Evolutionary conservation across 2,797 vertebrate genomes (phyloP).

Genomic region (Enteromius afrohamiltoni): DNA sequence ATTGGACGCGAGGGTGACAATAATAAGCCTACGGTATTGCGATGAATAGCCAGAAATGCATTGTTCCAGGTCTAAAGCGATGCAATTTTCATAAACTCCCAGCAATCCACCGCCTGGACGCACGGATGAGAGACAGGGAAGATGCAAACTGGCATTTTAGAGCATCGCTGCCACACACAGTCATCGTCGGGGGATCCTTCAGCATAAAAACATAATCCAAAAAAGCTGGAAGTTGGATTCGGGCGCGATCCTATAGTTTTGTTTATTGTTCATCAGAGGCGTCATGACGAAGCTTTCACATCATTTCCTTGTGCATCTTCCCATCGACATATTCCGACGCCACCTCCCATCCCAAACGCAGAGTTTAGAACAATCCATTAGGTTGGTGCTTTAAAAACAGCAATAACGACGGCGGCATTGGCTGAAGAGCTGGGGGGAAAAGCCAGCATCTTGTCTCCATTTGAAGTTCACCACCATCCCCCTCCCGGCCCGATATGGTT

Average conservation of each 20-base stretch:
- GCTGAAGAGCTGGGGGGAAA: constrained; percentile 59
- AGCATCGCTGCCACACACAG: constrained; percentile 70
- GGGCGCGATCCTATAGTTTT: constrained; percentile 50
- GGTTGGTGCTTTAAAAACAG: constrained; percentile 67
- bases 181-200: constrained; percentile 67
- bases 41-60: constrained; percentile 55
- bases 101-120: constrained; percentile 71
- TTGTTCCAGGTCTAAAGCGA: constrained; percentile 64
- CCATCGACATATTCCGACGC: constrained; percentile 63
- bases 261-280: constrained; percentile 66
- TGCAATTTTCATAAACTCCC: constrained; percentile 70
- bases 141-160: constrained; percentile 63
- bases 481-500: constrained; percentile 48
- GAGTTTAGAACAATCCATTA: constrained; percentile 64
- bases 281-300: constrained; percentile 68
- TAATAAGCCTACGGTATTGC: constrained; percentile 16
- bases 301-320: constrained; percentile 65
- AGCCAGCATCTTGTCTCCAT: constrained; percentile 62
- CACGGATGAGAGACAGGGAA: constrained; percentile 65
- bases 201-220: constrained; percentile 73
- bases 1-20: background rate
- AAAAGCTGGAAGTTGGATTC: constrained; percentile 57
- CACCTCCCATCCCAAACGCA: constrained; percentile 67
- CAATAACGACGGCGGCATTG: constrained; percentile 34
- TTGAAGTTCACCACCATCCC: constrained; percentile 70